A percentile compares a stretch with the other conserved stretches of the same genome.
phyloP scores from a whole-genome alignment of 2,113 vertebrate genomes.

The Lontra canadensis region DNA sequence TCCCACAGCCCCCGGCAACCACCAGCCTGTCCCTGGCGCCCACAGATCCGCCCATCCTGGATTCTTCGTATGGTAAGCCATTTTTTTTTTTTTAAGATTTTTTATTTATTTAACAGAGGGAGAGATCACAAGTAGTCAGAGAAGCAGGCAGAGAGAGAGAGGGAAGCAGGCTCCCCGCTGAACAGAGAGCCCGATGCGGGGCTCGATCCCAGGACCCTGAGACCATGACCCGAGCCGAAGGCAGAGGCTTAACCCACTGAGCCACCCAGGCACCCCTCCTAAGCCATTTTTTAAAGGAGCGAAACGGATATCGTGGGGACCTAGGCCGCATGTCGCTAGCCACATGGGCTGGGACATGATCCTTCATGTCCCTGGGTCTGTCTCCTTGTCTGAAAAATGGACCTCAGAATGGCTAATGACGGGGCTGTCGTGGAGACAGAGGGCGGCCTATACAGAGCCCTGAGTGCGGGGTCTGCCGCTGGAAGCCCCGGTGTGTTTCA shows the following conservation, averaged over 20 bases:
- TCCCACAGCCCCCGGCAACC: neutral
- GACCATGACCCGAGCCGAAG: too few relatives aligned
- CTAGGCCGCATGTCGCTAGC: neutral
- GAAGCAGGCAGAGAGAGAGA: too few relatives aligned
- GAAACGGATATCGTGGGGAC: too few relatives aligned
- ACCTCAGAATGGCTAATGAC: accelerated
- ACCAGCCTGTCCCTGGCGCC: accelerated
- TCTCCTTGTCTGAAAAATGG: neutral
- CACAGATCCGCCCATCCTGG: accelerated
- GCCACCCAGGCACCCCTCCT: too few relatives aligned
- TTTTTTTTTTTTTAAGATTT: neutral
- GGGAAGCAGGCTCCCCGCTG: too few relatives aligned
- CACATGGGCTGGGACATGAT: accelerated
- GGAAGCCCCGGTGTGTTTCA: accelerated
- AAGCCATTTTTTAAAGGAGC: neutral
- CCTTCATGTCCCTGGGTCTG: neutral
- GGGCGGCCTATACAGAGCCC: accelerated
- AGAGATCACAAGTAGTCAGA: too few relatives aligned
- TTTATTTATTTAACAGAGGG: too few relatives aligned
- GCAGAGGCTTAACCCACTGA: too few relatives aligned
- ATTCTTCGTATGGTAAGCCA: neutral
- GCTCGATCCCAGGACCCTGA: too few relatives aligned
- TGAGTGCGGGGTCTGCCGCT: neutral
- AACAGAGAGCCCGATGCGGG: too few relatives aligned
- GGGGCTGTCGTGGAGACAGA: accelerated